Evolutionary conservation across 1,140 invertebrate genomes (phyloP).

Genomic region (Cardiocondyla obscurior): DNA sequence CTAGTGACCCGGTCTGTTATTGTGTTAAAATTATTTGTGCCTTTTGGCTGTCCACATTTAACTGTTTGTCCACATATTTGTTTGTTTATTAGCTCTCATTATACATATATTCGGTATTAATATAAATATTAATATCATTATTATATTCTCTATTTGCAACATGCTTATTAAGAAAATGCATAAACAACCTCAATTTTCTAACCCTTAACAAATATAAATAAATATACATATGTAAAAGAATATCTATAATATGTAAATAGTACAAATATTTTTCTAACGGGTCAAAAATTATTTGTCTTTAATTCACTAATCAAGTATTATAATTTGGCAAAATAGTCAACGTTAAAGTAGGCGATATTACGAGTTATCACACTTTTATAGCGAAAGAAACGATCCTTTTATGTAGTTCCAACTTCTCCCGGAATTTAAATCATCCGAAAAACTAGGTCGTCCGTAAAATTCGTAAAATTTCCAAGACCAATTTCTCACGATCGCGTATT

Average conservation of each 20-base stretch:
- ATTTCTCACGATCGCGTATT: slow-evolving; percentile 22
- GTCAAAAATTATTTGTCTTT: neutral
- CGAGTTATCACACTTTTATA: neutral
- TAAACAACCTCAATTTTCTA: too few relatives aligned
- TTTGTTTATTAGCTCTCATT: neutral
- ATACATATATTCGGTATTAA: neutral
- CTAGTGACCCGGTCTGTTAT: too few relatives aligned
- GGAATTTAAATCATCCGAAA: neutral
- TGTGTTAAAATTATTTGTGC: neutral
- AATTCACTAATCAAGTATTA: neutral
- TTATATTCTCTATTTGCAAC: neutral
- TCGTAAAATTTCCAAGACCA: slow-evolving; percentile 8
- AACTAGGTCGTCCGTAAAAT: slow-evolving; percentile 14
- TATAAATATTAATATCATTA: neutral
- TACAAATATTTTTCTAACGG: neutral
- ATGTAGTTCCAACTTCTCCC: neutral
- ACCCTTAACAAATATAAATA: too few relatives aligned
- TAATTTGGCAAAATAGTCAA: neutral
- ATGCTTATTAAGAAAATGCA: slow-evolving; percentile 16
- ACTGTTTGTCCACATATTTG: neutral
- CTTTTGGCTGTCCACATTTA: neutral
- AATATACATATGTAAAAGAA: neutral
- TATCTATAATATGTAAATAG: neutral
- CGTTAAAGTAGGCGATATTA: neutral
- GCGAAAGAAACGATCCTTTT: neutral